These are phyloP conservation scores for Pica pica DNA, from an alignment of 2,113 vertebrate species.

Conservation along the genomic window DNA sequence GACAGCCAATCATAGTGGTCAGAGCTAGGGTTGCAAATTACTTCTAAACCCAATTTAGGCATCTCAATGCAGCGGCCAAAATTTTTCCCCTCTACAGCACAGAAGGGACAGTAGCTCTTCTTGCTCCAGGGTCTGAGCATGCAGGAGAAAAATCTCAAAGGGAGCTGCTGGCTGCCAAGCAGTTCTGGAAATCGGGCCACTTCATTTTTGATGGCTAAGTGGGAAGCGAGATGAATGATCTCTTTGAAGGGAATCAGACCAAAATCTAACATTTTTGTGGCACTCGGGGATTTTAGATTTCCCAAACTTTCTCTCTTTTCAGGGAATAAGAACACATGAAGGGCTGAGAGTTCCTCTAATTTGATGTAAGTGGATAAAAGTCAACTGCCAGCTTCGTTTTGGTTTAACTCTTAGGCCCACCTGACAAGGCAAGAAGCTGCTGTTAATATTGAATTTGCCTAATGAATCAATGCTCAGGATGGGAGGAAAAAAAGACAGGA, in stretches of 20 bases:
- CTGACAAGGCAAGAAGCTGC: neutral
- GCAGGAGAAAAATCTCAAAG: neutral
- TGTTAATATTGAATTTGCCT: neutral
- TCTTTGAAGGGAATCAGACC: neutral
- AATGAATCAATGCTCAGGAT: neutral
- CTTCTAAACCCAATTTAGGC: neutral
- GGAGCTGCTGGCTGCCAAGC: accelerated
- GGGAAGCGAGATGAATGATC: neutral
- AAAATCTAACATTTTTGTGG: neutral
- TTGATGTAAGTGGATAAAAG: neutral
- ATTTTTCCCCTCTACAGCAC: no score
- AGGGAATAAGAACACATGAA: neutral
- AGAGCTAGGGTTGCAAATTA: neutral
- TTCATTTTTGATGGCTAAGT: neutral
- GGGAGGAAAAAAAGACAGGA: neutral
- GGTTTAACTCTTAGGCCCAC: neutral
- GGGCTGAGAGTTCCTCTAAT: neutral
- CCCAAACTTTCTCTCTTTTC: neutral
- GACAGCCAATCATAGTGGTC: neutral
- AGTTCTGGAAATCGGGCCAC: neutral
- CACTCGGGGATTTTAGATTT: neutral
- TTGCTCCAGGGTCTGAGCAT: neutral
- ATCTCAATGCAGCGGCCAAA: neutral
- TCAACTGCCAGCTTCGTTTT: neutral
- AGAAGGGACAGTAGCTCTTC: neutral